A percentile compares a stretch with the other conserved stretches of the same genome.
Evolutionary conservation across 2,888 invertebrate species (phyloP).

Genomic region (Chaetoderma sp.): DNA sequence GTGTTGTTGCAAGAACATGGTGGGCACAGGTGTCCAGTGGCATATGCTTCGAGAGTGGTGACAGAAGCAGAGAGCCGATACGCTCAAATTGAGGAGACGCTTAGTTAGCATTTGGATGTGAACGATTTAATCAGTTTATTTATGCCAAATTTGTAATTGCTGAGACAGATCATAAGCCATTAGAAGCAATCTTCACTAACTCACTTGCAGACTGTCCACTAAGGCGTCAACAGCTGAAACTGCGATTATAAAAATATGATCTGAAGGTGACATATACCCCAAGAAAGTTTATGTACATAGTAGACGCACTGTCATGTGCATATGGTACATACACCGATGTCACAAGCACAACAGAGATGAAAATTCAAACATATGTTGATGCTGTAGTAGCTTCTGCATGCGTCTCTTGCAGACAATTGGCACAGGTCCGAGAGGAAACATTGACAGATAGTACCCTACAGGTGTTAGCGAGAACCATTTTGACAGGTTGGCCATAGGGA

Average conservation of each 20-base stretch:
- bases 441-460: slow-evolving; percentile 1
- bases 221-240: slow-evolving; percentile 26
- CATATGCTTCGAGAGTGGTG: slow-evolving; percentile 36
- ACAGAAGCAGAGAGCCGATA: slow-evolving; percentile 34
- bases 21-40: slow-evolving; percentile 21
- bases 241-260: slow-evolving; percentile 27
- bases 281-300: slow-evolving; percentile 14
- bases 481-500: slow-evolving; percentile 15
- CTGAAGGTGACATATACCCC: slow-evolving; percentile 20
- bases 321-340: neutral
- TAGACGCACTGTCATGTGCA: slow-evolving; percentile 10
- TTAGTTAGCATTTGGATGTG: slow-evolving; percentile 30
- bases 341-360: slow-evolving; percentile 1
- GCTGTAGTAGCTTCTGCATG: neutral
- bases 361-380: slow-evolving; percentile 2
- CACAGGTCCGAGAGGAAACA: slow-evolving; percentile 7
- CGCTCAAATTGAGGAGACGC: slow-evolving; percentile 36
- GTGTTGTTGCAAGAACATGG: slow-evolving; percentile 30
- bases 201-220: slow-evolving; percentile 16
- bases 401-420: slow-evolving; percentile 6
- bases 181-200: slow-evolving; percentile 25
- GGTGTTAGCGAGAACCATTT: neutral
- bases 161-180: slow-evolving; percentile 36
- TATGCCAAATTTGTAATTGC: slow-evolving; percentile 29
- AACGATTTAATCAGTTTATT: slow-evolving; percentile 31